These are phyloP conservation scores for Priocnemis perturbator DNA, from an alignment of 2,888 invertebrate genomes.

Conservation along the genomic window DNA sequence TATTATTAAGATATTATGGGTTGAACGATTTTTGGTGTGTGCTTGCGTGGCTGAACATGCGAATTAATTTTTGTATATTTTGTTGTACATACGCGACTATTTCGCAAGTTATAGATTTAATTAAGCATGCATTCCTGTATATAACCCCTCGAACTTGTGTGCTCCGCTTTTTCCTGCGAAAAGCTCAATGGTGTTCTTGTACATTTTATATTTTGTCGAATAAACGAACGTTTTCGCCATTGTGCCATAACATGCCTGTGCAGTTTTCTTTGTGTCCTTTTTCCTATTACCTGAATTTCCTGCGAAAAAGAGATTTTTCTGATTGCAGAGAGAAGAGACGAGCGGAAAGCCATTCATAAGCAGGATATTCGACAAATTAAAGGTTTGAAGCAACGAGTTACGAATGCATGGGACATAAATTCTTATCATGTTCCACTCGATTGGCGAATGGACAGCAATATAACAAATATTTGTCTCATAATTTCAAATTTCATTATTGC, in stretches of 20 bases:
- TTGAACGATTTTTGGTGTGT: constrained; percentile 36
- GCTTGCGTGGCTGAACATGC: constrained; percentile 59
- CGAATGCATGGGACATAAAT: constrained; percentile 59
- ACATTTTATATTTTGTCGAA: constrained; percentile 46
- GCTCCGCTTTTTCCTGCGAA: constrained; percentile 10
- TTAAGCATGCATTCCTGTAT: constrained; percentile 54
- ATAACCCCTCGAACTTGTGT: constrained; percentile 26
- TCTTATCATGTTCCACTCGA: constrained; percentile 33
- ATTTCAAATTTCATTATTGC: constrained; percentile 26
- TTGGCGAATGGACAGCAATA: constrained; percentile 24
- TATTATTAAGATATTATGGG: constrained; percentile 24
- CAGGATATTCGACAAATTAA: constrained; percentile 74
- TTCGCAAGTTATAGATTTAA: constrained; percentile 31
- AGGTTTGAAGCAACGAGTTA: constrained; percentile 69
- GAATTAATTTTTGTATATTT: constrained; percentile 35
- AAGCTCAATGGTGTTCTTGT: constrained; percentile 32
- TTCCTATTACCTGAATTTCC: constrained; percentile 37
- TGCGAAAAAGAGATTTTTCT: constrained; percentile 49
- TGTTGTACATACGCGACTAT: constrained; percentile 45
- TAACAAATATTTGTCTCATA: constrained; percentile 29
- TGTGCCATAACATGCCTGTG: constrained; percentile 43
- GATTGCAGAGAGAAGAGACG: constrained; percentile 70
- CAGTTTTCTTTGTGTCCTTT: constrained; percentile 25
- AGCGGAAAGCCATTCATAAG: constrained; percentile 65
- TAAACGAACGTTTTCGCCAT: constrained; percentile 42